Evolutionary conservation across 35 echinoderm and acorn worm genomes (phyloP), one percentile per base, ranked within the genome.

Genomic region (Heliocidaris tuberculata): DNA sequence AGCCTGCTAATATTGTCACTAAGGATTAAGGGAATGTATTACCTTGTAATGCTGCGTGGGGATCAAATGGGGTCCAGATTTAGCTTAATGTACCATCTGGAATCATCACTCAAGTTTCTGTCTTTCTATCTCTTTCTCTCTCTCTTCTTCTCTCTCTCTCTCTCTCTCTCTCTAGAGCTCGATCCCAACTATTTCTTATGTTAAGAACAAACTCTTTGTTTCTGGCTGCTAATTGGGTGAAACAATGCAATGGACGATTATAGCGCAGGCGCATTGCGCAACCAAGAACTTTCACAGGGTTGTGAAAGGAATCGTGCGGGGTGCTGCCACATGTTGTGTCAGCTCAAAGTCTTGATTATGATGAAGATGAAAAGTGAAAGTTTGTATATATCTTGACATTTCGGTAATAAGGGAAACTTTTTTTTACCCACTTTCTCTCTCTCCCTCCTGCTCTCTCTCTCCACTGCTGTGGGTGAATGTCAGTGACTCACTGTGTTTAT

Each of bases 361-460:
- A 89, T 42, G 31, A 48, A 48, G 87, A 89, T 89, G 87, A 89
- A 48, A 89, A 89, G 87, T 89, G 87, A 89, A 13, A 48, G 87
- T 48, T 32, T 32, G 31, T n/a, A 78, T 78, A 78, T 48, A 89
- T 47, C 87, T 89, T 89, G 87, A 89, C 87, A 89, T 89, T 89
- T 89, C 31, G 87, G 31, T 48, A 24, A 48, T 47, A 48, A 19
- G 87, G 47, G 87, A 32, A 89, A 48, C 30, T 15, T 89, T 42
- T 78, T n/a, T 78, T 78, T 78, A 78, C 65, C 65, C 27, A 24
- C 65, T 27, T 19, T 78, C 65, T 21, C 27, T 78, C 65, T 78
- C 65, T 56, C 52, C 15, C 52, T 9, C 52, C 15, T 12, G 7
- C 65, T 78, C 27, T 78, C 17, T 78, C 21, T 78, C 65, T 78